These are phyloP conservation scores for Maconellicoccus hirsutus DNA, from an alignment of 1,140 invertebrate species.

Conservation along the genomic window DNA sequence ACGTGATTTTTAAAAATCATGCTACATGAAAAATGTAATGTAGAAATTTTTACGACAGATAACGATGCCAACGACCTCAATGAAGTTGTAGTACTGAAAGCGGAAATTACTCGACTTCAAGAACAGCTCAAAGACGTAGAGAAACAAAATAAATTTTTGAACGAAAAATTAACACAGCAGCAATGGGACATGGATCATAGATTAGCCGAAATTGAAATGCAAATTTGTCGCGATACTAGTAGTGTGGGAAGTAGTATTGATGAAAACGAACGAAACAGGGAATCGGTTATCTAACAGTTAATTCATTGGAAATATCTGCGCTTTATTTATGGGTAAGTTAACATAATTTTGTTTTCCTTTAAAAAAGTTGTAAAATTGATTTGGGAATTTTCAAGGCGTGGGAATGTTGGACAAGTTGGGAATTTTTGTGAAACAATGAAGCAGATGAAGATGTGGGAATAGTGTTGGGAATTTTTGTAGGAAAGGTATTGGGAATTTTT, in stretches of 20 bases:
- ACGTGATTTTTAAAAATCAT: too few species aligned
- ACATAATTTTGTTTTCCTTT: too few species aligned
- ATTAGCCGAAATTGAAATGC: constrained; percentile 92
- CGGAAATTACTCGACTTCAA: constrained; percentile 80
- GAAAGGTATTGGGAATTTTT: too few species aligned
- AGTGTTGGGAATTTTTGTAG: too few species aligned
- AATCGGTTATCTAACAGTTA: constrained; percentile 66
- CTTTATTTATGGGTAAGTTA: neutral
- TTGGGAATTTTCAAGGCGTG: too few species aligned
- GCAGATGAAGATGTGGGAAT: too few species aligned
- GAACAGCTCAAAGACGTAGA: constrained; percentile 81
- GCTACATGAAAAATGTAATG: too few species aligned
- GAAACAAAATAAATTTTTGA: constrained; percentile 84
- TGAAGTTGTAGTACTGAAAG: constrained; percentile 47
- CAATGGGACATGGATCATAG: constrained; percentile 92
- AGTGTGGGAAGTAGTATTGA: constrained; percentile 49
- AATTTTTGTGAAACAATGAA: too few species aligned
- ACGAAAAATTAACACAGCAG: constrained; percentile 81
- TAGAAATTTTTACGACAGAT: neutral
- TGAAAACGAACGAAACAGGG: constrained; percentile 71
- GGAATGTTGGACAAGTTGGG: too few species aligned
- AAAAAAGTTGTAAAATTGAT: too few species aligned
- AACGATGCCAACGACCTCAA: constrained; percentile 4
- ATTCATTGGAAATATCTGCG: neutral
- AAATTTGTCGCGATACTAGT: constrained; percentile 65